Conservation (phyloP, 2,113 vertebrate species). For the Sarotherodon lohbergeri region DNA sequence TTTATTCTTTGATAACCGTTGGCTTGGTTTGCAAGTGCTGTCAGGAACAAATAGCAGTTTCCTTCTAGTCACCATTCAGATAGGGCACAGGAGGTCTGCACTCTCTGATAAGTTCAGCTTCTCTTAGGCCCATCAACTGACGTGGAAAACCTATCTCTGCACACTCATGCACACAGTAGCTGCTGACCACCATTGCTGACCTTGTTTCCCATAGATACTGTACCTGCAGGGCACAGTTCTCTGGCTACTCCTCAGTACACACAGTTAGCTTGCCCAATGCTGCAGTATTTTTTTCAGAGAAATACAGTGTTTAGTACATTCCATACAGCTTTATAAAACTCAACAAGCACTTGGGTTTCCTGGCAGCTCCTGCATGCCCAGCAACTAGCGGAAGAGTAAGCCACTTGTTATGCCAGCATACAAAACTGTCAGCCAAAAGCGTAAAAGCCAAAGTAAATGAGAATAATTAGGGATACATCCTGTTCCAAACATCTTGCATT, state of each 20-base stretch:
- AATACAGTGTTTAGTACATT: conserved; percentile 29
- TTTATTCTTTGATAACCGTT: not conserved
- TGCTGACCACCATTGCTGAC: conserved; percentile 3
- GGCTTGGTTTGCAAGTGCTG: not conserved
- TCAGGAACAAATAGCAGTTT: conserved; percentile 56
- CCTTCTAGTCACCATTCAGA: conserved; percentile 45
- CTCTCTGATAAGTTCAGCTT: conserved; percentile 65
- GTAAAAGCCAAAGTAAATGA: conserved; percentile 58
- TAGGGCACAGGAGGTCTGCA: conserved; percentile 63
- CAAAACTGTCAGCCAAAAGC: conserved; percentile 53
- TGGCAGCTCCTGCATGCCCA: conserved; percentile 33
- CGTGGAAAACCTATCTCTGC: conserved; percentile 46
- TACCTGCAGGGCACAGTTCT: conserved; percentile 31
- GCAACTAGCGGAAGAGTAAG: conserved; percentile 40
- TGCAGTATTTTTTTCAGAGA: not conserved
- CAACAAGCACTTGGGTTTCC: conserved; percentile 44
- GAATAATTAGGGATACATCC: conserved; percentile 46
- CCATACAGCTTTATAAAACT: conserved; percentile 34
- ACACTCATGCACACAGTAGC: conserved; percentile 6
- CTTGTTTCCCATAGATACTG: conserved; percentile 59
- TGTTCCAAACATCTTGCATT: conserved; percentile 55
- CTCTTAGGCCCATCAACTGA: conserved; percentile 51
- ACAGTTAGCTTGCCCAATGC: not conserved
- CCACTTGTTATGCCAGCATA: conserved; percentile 59
- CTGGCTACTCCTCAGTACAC: conserved; percentile 1